Evolutionary conservation across 2,797 vertebrate species (phyloP).

Genomic region (Lemur catta): DNA sequence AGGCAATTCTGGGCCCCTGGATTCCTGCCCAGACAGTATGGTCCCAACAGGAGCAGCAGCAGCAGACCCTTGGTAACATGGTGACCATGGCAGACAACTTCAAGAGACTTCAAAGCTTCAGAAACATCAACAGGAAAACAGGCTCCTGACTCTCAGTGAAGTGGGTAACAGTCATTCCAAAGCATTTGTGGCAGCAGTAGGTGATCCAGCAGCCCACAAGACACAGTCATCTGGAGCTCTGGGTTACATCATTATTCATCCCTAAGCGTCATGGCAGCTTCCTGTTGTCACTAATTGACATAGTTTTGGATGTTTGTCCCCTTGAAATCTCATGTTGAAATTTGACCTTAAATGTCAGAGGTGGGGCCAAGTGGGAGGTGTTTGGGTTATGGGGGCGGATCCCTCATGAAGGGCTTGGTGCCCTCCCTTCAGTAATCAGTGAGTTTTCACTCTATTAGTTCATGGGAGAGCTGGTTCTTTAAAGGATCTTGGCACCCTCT

Average conservation of each 20-base stretch:
- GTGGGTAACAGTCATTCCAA: not conserved
- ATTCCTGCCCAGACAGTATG: not conserved
- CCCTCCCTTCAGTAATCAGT: too few relatives aligned
- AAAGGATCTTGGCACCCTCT: too few relatives aligned
- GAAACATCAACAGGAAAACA: not conserved
- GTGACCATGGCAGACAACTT: not conserved
- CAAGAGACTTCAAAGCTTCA: not conserved
- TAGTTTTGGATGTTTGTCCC: too few relatives aligned
- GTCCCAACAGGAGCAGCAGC: not conserved
- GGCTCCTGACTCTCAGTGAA: not conserved
- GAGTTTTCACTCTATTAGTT: too few relatives aligned
- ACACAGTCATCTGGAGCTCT: too few relatives aligned
- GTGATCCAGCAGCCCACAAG: not conserved
- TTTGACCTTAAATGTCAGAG: too few relatives aligned
- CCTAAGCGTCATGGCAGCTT: not conserved
- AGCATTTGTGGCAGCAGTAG: not conserved
- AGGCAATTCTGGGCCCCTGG: not conserved
- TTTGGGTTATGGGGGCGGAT: too few relatives aligned
- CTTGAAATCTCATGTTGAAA: too few relatives aligned
- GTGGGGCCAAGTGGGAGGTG: too few relatives aligned
- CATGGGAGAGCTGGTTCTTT: too few relatives aligned
- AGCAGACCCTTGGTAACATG: not conserved
- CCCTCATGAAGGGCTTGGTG: too few relatives aligned
- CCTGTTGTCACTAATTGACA: not conserved
- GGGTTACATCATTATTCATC: not conserved